A percentile compares a stretch with the other conserved stretches of the same genome.
These are phyloP conservation scores for Phoxinus phoxinus DNA, from an alignment of 2,113 vertebrate genomes.

Conservation along the genomic window DNA sequence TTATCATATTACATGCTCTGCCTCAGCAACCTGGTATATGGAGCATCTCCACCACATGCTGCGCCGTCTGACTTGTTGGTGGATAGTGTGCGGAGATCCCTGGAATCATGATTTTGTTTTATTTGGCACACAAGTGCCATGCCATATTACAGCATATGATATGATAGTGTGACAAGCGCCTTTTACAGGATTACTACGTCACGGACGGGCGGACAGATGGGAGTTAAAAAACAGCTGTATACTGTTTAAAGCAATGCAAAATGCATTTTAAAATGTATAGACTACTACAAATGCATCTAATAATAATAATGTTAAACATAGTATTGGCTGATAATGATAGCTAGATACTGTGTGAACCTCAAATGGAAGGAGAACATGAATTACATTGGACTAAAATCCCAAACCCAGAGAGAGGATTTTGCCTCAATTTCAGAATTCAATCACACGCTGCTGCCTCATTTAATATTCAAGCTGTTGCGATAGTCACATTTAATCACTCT, in stretches of 20 bases:
- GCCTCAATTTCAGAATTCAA: background rate
- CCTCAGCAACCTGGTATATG: background rate
- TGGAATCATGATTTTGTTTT: background rate
- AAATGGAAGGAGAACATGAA: background rate
- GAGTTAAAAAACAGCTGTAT: background rate
- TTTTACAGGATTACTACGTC: background rate
- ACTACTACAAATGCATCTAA: background rate
- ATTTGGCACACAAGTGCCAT: background rate
- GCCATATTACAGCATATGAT: background rate
- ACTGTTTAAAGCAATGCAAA: background rate
- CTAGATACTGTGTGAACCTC: background rate
- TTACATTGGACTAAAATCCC: constrained; percentile 5
- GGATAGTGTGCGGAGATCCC: background rate
- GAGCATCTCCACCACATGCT: constrained; percentile 22
- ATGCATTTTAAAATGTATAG: background rate
- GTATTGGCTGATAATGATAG: no score
- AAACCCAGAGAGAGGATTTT: background rate
- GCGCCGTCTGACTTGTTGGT: background rate
- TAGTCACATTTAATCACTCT: background rate
- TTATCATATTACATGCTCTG: constrained; percentile 19
- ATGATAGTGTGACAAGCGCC: background rate
- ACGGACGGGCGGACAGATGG: no score
- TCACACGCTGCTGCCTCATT: constrained; percentile 6
- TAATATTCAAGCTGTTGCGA: background rate
- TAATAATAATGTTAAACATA: background rate